A percentile compares a stretch with the other conserved stretches of the same genome.
phyloP scores from a whole-genome alignment of 2,888 invertebrate genomes.

The Drosophila buzzatii region DNA sequence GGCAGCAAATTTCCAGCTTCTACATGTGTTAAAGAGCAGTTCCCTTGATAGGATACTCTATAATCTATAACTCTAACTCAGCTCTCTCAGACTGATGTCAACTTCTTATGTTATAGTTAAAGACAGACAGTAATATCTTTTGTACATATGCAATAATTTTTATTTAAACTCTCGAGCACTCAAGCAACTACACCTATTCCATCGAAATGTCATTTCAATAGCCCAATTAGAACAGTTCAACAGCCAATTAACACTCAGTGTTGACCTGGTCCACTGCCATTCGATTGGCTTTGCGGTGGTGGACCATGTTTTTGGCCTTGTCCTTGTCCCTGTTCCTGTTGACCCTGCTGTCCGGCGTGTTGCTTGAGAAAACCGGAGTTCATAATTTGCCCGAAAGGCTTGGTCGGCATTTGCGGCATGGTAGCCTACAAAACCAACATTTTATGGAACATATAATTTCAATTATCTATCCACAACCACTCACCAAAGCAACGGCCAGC shows the following conservation, averaged over 20 bases:
- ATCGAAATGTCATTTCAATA: not conserved
- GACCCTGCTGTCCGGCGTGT: constrained; percentile 30
- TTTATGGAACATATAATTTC: not conserved
- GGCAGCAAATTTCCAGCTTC: too few species aligned
- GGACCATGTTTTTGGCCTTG: constrained; percentile 23
- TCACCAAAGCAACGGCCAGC: constrained; percentile 61
- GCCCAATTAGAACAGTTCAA: not conserved
- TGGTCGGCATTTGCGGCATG: constrained; percentile 12
- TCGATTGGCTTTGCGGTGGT: not conserved
- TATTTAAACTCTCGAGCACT: constrained; percentile 26
- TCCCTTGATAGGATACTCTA: too few species aligned
- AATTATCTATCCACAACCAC: constrained; percentile 10
- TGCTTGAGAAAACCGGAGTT: constrained; percentile 36
- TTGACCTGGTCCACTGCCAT: not conserved
- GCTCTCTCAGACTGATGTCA: not conserved
- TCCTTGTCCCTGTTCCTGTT: constrained; percentile 23
- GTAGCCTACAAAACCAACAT: constrained; percentile 9
- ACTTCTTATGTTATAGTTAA: not conserved
- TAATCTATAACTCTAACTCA: not conserved
- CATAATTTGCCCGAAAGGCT: constrained; percentile 23
- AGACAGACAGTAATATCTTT: not conserved
- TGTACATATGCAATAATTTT: constrained; percentile 18
- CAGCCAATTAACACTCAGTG: constrained; percentile 10
- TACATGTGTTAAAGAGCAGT: too few species aligned
- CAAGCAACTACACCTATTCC: constrained; percentile 18